Conservation (phyloP, 2,113 vertebrate species). For the Seriola quinqueradiata region DNA sequence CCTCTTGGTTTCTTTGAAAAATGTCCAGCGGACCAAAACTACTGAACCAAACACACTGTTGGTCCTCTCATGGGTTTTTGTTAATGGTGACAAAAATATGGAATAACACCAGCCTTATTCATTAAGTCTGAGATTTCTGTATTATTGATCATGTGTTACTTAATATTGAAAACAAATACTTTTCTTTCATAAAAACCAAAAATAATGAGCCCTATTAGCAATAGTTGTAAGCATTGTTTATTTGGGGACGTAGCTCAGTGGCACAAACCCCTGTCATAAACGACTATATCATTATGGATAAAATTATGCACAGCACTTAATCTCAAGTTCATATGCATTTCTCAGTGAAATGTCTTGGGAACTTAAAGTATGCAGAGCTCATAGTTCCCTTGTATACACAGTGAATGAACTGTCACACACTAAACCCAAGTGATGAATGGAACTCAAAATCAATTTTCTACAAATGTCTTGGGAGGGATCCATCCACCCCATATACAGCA, state of each 20-base stretch:
- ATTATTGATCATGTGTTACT: background rate
- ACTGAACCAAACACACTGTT: background rate
- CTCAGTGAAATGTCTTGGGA: conserved; percentile 62
- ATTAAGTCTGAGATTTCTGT: background rate
- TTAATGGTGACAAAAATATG: background rate
- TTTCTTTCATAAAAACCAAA: background rate
- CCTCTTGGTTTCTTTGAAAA: background rate
- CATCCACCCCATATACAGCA: conserved; percentile 58
- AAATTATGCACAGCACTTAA: conserved; percentile 56
- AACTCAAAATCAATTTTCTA: conserved; percentile 75
- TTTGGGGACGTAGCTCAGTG: conserved; percentile 17
- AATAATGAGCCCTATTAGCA: background rate
- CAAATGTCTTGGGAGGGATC: conserved; percentile 69
- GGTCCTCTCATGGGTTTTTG: background rate
- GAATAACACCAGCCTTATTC: background rate
- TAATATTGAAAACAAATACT: background rate
- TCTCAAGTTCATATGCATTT: conserved; percentile 60
- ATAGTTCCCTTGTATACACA: conserved; percentile 59
- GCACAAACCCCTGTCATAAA: conserved; percentile 47
- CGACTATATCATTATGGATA: conserved; percentile 50
- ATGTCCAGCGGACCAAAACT: background rate
- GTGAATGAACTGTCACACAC: conserved; percentile 71
- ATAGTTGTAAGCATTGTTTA: conserved; percentile 8
- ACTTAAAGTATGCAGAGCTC: conserved; percentile 64
- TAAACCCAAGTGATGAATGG: conserved; percentile 71